Base-by-base conservation (phyloP, 2,888 invertebrate genomes). In the Thalpophila matura region DNA sequence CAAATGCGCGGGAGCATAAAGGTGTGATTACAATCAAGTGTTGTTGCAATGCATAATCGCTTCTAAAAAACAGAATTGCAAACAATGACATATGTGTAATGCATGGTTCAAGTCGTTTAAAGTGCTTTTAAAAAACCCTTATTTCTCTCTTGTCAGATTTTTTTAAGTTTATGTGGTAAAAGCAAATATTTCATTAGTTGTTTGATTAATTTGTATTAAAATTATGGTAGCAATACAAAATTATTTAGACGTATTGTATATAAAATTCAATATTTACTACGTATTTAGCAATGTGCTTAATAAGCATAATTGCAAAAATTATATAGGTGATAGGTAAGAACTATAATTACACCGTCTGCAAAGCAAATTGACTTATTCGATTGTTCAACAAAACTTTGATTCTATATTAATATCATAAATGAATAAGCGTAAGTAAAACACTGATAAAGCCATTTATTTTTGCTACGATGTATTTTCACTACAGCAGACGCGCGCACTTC, bases 21-120 rank as follows among this genome's bases (percentile, higher is more conserved):
- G 74, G 54, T 64, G 22, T 22, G 9, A 31, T 31, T 64, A 37
- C 54, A 69, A 55, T 60, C 31, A 33, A 14, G 59, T 56, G 46
- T 18, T 45, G 16, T 16, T 14, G 9, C 14, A 37, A 38, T 27
- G 5, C 7, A 9, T 27, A 27, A 5, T 3, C 5, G 5, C 5
- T 24, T 24, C 24, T 5, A 24, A 24, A 24, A 24, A 3, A 24
- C 5, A 24, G 24, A 4, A 24, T 24, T 4, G 24, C 5, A n/a
- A n/a, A n/a, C n/a, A n/a, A n/a, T n/a, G n/a, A n/a, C n/a, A n/a
- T n/a, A n/a, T n/a, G n/a, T n/a, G n/a, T n/a, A n/a, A n/a, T n/a
- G n/a, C n/a, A n/a, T n/a, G n/a, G n/a, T n/a, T n/a, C n/a, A n/a
- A n/a, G n/a, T n/a, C n/a, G n/a, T n/a, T n/a, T n/a, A n/a, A n/a